These are phyloP conservation scores for Physeter macrocephalus DNA, from an alignment of 2,113 vertebrate species.

Conservation along the genomic window DNA sequence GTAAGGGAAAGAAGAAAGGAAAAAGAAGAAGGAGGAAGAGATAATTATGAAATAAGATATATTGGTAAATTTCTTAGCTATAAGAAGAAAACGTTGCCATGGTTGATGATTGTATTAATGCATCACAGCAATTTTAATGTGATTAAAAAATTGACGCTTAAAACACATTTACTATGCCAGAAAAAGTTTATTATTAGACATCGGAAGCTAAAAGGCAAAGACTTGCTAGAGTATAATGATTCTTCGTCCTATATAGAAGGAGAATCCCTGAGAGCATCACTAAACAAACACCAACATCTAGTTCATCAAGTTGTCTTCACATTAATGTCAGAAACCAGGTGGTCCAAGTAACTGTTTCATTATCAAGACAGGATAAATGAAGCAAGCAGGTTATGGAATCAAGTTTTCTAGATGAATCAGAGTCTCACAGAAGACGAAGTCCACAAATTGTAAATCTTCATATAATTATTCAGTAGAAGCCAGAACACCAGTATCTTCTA, in stretches of 20 bases:
- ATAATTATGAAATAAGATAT: background rate
- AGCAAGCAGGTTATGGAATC: background rate
- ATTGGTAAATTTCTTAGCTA: background rate
- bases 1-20: background rate
- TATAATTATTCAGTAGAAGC: conserved; percentile 24
- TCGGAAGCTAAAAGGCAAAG: background rate
- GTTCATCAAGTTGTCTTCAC: background rate
- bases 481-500: background rate
- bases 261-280: background rate
- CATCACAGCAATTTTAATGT: background rate
- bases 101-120: background rate
- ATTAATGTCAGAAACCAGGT: background rate
- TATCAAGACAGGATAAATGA: background rate
- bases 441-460: background rate
- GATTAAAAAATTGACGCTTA: background rate
- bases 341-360: background rate
- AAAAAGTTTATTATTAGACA: background rate
- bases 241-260: background rate
- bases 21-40: background rate
- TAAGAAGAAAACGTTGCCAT: background rate
- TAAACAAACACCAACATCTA: background rate
- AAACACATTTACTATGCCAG: background rate
- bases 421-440: background rate
- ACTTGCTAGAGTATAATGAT: background rate
- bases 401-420: background rate